A percentile compares a stretch with the other conserved stretches of the same genome.
phyloP scores from a whole-genome alignment of 2,113 vertebrate species.

The Desmodus rotundus region DNA sequence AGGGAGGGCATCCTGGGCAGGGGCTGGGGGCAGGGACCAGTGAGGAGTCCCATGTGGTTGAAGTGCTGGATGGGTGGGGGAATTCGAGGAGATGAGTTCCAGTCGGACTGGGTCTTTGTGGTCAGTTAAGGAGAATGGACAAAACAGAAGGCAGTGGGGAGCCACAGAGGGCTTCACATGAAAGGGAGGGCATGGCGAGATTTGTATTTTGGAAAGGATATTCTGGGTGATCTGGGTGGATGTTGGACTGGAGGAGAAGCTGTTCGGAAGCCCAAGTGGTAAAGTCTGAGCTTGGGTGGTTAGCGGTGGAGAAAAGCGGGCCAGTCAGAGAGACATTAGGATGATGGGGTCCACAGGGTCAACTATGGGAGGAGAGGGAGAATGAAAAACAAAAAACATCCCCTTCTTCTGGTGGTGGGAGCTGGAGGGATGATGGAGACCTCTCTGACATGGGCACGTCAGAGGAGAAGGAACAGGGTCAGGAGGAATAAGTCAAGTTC shows the following conservation, averaged over 20 bases:
- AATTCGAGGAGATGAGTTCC: neutral
- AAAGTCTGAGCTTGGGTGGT: neutral
- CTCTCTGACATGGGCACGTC: neutral
- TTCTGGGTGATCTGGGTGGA: neutral
- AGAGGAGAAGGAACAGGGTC: neutral
- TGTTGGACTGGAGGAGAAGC: neutral
- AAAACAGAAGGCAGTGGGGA: neutral
- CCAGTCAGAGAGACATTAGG: neutral
- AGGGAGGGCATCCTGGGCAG: neutral
- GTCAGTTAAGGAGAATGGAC: neutral
- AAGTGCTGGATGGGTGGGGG: neutral
- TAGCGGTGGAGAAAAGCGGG: neutral
- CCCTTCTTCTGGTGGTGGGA: too few species aligned
- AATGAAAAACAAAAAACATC: neutral
- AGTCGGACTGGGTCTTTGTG: neutral
- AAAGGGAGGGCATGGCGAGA: neutral
- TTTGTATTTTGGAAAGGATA: neutral
- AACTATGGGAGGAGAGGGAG: neutral
- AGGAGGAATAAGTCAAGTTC: neutral
- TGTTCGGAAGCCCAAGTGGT: neutral
- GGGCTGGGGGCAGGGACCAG: neutral
- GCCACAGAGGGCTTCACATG: neutral
- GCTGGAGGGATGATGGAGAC: neutral
- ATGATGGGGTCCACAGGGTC: neutral
- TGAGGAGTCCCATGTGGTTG: neutral